Conservation (phyloP, 2,797 vertebrate species). For the Psittacula derbiana region DNA sequence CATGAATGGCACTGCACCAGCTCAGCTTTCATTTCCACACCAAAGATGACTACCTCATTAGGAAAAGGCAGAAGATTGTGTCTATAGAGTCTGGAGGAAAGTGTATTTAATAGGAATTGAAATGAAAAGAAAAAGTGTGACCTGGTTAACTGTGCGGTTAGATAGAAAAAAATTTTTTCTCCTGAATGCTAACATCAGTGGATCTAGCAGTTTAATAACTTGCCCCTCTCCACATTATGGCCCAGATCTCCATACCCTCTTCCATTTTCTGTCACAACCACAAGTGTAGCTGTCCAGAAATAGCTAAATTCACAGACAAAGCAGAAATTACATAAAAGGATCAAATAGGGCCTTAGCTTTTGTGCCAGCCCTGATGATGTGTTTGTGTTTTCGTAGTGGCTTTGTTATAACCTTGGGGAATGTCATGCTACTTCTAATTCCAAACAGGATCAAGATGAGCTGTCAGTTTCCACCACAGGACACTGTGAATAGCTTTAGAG, state of each 20-base stretch:
- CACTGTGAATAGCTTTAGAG: neutral
- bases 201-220: neutral
- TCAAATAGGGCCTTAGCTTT: neutral
- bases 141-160: neutral
- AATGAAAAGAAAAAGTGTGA: neutral
- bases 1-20: neutral
- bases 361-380: slow-evolving; percentile 5
- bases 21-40: neutral
- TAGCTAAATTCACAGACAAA: neutral
- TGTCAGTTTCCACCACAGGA: slow-evolving; percentile 22
- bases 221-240: neutral
- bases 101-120: neutral
- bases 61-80: neutral
- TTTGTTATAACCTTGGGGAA: slow-evolving; percentile 45
- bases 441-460: neutral
- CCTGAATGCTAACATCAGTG: neutral
- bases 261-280: neutral
- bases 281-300: neutral
- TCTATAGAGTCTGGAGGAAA: neutral
- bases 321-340: slow-evolving; percentile 21
- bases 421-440: slow-evolving; percentile 43
- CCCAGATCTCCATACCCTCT: neutral
- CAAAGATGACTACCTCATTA: neutral
- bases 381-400: slow-evolving; percentile 6
- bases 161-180: neutral